A percentile compares a stretch with the other conserved stretches of the same genome.
Evolutionary conservation across 2,888 invertebrate species (phyloP).

Genomic region (Perizoma flavofasciatum): DNA sequence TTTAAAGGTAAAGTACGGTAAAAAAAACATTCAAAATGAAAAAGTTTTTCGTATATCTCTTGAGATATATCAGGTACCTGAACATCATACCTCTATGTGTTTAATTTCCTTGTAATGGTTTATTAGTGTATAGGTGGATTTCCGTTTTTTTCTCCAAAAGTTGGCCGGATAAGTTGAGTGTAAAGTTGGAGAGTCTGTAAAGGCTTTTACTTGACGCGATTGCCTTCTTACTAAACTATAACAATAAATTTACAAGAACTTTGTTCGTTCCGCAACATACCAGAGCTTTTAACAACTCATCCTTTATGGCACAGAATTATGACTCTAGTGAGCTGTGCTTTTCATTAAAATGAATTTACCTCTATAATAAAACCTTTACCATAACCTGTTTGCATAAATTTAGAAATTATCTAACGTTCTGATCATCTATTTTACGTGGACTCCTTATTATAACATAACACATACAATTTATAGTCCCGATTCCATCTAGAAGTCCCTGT

Average conservation of each 20-base stretch:
- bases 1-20: too few species aligned
- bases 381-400: conserved; percentile 4
- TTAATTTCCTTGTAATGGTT: too few species aligned
- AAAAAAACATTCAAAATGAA: too few species aligned
- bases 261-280: conserved; percentile 59
- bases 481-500: too few species aligned
- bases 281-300: conserved; percentile 63
- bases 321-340: conserved; percentile 50
- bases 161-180: conserved; percentile 13
- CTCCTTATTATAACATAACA: too few species aligned
- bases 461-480: too few species aligned
- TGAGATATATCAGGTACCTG: too few species aligned
- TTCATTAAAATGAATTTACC: conserved; percentile 54
- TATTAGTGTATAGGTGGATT: too few species aligned
- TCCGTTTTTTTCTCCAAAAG: too few species aligned
- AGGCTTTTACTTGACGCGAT: conserved; percentile 51
- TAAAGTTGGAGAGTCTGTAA: conserved; percentile 13
- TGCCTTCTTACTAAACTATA: conserved; percentile 70
- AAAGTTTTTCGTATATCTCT: too few species aligned
- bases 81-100: too few species aligned
- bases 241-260: conserved; percentile 71
- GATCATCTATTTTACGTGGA: too few species aligned
- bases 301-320: conserved; percentile 56
- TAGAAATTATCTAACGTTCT: background rate
- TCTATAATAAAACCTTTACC: conserved; percentile 18